Percentiles rank a stretch among this genome's conserved stretches.
Conservation (phyloP, 2,888 invertebrate genomes). For the Orthosia incerta region DNA sequence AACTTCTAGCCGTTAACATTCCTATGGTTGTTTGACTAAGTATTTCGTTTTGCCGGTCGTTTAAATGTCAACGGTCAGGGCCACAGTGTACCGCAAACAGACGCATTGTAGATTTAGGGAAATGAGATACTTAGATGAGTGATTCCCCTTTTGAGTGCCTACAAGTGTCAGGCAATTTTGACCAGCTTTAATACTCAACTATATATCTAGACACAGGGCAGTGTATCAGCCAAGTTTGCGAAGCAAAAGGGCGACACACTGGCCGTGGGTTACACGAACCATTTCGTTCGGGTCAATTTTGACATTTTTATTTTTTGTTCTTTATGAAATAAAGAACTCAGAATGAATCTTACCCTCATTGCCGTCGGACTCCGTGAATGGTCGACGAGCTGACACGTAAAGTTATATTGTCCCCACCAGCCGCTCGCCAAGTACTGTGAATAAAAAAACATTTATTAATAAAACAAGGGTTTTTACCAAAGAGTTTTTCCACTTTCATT, state of each 20-base stretch:
- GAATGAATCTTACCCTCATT: slow-evolving; percentile 90
- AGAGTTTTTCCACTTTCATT: neutral
- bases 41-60: slow-evolving; percentile 21
- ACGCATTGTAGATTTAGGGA: slow-evolving; percentile 29
- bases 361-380: slow-evolving; percentile 94
- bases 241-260: no score
- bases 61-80: slow-evolving; percentile 17
- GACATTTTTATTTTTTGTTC: neutral
- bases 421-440: slow-evolving; percentile 93
- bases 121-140: slow-evolving; percentile 7
- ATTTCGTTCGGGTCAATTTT: no score
- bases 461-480: slow-evolving; percentile 1
- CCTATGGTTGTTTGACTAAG: slow-evolving; percentile 16
- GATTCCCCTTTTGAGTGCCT: neutral
- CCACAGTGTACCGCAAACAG: slow-evolving; percentile 14
- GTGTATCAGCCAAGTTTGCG: no score
- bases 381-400: slow-evolving; percentile 97
- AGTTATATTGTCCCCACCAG: slow-evolving; percentile 96
- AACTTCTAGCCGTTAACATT: slow-evolving; percentile 7
- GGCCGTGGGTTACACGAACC: no score
- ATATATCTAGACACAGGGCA: no score
- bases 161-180: no score
- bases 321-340: neutral
- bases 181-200: neutral
- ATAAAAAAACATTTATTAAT: slow-evolving; percentile 44